Evolutionary conservation across 2,888 invertebrate species (phyloP).

Genomic region (Ormyrus pomaceus): DNA sequence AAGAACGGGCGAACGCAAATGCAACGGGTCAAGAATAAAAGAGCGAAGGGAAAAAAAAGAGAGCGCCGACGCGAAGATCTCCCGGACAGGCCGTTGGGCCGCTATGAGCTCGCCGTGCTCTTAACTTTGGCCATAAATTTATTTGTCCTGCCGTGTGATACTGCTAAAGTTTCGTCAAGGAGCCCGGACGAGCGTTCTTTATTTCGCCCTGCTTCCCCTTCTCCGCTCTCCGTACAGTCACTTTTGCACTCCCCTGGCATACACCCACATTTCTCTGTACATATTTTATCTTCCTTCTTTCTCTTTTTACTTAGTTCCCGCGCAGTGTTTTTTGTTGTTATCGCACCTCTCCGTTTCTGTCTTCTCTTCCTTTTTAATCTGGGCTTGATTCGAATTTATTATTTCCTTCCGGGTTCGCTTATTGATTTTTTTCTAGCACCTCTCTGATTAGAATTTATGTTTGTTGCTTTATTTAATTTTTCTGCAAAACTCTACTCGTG

Average conservation of each 20-base stretch:
- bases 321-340: background rate
- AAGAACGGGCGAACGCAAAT: constrained; percentile 24
- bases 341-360: background rate
- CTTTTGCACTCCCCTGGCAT: background rate
- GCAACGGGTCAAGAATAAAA: constrained; percentile 21
- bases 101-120: constrained; percentile 62
- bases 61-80: constrained; percentile 20
- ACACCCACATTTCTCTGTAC: constrained; percentile 13
- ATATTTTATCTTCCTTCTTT: constrained; percentile 45
- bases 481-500: too few relatives aligned
- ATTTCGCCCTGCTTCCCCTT: background rate
- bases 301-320: background rate
- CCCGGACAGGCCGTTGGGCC: constrained; percentile 6
- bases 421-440: constrained; percentile 25
- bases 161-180: constrained; percentile 71
- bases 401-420: constrained; percentile 15
- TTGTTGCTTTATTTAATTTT: constrained; percentile 16
- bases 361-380: constrained; percentile 20
- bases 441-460: constrained; percentile 24
- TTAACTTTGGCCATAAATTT: constrained; percentile 74
- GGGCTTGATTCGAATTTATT: constrained; percentile 41
- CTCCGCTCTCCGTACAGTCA: background rate
- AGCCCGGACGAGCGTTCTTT: constrained; percentile 59
- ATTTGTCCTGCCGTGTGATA: constrained; percentile 66
- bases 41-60: constrained; percentile 4